phyloP scores from a whole-genome alignment of 2,797 vertebrate species.

The Galagoides demidoff region DNA sequence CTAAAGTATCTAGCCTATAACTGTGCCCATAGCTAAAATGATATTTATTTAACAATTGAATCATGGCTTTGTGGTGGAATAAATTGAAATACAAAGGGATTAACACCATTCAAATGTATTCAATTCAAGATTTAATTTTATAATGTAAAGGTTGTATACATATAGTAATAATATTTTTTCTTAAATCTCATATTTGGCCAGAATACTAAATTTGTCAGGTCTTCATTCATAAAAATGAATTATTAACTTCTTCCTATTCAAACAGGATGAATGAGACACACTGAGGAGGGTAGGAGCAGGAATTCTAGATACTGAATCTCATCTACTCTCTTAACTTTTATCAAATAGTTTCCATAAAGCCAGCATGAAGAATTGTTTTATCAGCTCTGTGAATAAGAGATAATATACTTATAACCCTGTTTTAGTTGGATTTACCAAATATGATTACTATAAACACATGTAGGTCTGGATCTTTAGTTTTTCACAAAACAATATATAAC shows the following conservation, averaged over 20 bases:
- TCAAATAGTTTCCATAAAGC: background rate
- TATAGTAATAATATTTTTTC: background rate
- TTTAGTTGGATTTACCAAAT: background rate
- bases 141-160: background rate
- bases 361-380: background rate
- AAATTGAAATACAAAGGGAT: background rate
- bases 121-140: background rate
- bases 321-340: background rate
- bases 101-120: background rate
- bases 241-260: background rate
- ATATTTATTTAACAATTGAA: conserved; percentile 3
- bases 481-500: background rate
- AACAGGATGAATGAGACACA: background rate
- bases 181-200: background rate
- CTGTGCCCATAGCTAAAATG: background rate
- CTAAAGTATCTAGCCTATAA: background rate
- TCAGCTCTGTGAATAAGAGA: background rate
- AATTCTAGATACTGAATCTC: background rate
- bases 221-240: background rate
- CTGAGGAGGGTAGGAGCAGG: background rate
- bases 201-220: background rate
- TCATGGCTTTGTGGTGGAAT: background rate
- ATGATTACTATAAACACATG: background rate
- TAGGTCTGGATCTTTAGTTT: background rate
- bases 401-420: background rate